Evolutionary conservation across 2,888 invertebrate species (phyloP), one percentile per base, ranked within the genome.

Genomic region (Danaus chrysippus): DNA sequence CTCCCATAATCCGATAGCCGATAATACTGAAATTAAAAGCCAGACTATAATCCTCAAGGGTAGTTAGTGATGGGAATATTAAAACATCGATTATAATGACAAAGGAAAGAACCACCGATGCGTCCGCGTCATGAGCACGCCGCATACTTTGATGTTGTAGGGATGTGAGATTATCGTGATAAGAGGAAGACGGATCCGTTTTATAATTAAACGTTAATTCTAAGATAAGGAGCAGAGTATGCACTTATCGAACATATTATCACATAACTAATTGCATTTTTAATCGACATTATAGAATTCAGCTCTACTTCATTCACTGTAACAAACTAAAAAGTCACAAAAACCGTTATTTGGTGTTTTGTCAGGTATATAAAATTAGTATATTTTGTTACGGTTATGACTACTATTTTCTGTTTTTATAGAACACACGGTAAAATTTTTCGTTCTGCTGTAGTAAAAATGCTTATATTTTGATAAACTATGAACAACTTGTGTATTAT

Each of bases 11-110:
- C 53, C 53, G 52, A 13, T 41, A 57, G 42, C 15, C 23, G 34
- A 43, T 55, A 65, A 59, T 55, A 58, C 53, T 58, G 54, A 59
- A 66, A 62, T 66, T 59, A 62, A 64, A 62, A 64, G 54, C 64
- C 62, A 60, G 64, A 64, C 62, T 62, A 62, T 66, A 64, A 66
- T 58, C 59, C 46, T 56, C 56, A 64, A 63, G 59, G 62, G 62
- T 62, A 52, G 41, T 59, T 67, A 70, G 65, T 67, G 68, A 69
- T 57, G 67, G 67, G 70, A 69, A 70, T 70, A 67, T 68, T 70
- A 69, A 67, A 69, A 67, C 65, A 69, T 68, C 70, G 70, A 70
- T 70, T 66, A 69, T 62, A 17, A 64, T 66, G 66, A 70, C 69
- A 70, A 69, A 69, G 62, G 68, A 64, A 64, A 66, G 69, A 67